Percentiles rank a stretch among this genome's conserved stretches.
Evolutionary conservation across 2,113 vertebrate genomes (phyloP).

Genomic region (Tetrao urogallus): DNA sequence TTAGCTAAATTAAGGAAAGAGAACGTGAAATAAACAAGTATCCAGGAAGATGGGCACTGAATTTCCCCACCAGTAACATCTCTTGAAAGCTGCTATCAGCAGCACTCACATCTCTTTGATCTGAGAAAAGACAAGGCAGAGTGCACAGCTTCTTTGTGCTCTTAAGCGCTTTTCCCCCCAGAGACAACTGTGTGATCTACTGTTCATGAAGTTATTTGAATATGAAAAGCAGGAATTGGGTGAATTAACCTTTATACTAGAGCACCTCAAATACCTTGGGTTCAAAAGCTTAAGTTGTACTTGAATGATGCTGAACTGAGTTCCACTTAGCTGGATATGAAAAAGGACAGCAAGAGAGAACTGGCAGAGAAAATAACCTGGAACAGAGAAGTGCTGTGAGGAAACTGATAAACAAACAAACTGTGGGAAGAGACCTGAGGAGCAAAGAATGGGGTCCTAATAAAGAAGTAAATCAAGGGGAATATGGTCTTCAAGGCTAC

Average conservation of each 20-base stretch:
- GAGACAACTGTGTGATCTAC: neutral
- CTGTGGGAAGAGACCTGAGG: neutral
- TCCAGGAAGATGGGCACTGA: neutral
- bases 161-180: neutral
- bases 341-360: neutral
- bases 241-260: constrained; percentile 11
- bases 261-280: neutral
- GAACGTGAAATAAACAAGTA: constrained; percentile 25
- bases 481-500: neutral
- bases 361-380: neutral
- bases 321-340: neutral
- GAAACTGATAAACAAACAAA: neutral
- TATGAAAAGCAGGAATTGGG: neutral
- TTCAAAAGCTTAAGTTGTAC: constrained; percentile 8
- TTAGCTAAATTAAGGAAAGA: constrained; percentile 15
- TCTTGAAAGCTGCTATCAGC: constrained; percentile 25
- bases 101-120: constrained; percentile 31
- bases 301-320: neutral
- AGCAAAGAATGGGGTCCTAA: neutral
- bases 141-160: neutral
- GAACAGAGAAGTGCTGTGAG: neutral
- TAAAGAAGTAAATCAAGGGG: neutral
- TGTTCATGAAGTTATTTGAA: constrained; percentile 22
- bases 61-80: constrained; percentile 29
- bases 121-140: constrained; percentile 28